A percentile compares a stretch with the other conserved stretches of the same genome.
phyloP scores from a whole-genome alignment of 2,888 invertebrate genomes.

The Megaustenia siamemsis region DNA sequence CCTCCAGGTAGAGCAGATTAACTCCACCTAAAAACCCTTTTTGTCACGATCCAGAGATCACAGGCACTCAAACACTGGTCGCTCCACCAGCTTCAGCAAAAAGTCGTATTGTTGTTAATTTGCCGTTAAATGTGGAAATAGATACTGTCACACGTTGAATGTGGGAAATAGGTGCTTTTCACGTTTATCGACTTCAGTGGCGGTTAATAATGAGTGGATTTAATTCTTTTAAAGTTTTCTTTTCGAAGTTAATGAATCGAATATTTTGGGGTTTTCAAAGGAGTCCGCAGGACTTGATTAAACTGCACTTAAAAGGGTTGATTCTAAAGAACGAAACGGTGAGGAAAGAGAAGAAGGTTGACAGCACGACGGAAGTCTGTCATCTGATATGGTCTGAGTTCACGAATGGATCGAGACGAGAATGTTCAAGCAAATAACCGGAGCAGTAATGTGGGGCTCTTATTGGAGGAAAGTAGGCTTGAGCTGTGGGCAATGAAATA shows the following conservation, averaged over 20 bases:
- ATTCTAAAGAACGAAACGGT: neutral
- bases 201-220: neutral
- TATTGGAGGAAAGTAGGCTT: neutral
- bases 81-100: neutral
- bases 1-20: neutral
- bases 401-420: neutral
- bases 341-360: neutral
- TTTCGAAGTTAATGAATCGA: constrained; percentile 3
- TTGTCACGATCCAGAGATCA: neutral
- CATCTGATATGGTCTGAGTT: neutral
- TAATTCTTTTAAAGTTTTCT: neutral
- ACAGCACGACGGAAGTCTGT: neutral
- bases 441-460: neutral
- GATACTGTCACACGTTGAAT: neutral
- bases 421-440: neutral
- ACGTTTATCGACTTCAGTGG: neutral
- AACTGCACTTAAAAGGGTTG: neutral
- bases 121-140: constrained; percentile 8
- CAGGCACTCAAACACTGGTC: neutral
- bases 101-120: constrained; percentile 21
- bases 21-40: neutral
- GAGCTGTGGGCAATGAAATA: neutral
- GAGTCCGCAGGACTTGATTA: constrained; percentile 3
- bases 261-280: neutral
- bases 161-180: neutral